Evolutionary conservation across 1,140 invertebrate species (phyloP).

Genomic region (Drosophila triauraria): DNA sequence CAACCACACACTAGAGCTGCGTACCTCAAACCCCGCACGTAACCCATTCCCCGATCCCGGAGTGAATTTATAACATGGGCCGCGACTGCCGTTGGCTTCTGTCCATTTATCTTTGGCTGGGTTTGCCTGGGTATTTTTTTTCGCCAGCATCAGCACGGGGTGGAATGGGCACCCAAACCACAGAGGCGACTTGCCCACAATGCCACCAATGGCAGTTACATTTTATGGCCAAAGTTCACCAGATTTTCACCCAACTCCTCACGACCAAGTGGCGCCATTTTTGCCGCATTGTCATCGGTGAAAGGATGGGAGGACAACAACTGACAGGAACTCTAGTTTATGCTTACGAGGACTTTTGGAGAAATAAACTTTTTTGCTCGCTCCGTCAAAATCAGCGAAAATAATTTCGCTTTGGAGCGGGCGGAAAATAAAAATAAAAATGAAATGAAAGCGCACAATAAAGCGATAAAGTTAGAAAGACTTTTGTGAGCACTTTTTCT

Average conservation of each 20-base stretch:
- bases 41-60: slow-evolving; percentile 11
- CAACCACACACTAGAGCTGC: slow-evolving; percentile 52
- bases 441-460: slow-evolving; percentile 22
- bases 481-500: slow-evolving; percentile 32
- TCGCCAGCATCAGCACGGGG: neutral
- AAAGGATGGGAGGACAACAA: slow-evolving; percentile 12
- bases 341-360: slow-evolving; percentile 41
- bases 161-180: slow-evolving; percentile 36
- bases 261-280: slow-evolving; percentile 74
- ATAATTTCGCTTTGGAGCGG: slow-evolving; percentile 24
- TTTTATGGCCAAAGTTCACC: slow-evolving; percentile 78
- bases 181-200: slow-evolving; percentile 54
- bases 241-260: slow-evolving; percentile 11
- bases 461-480: slow-evolving; percentile 31
- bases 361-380: slow-evolving; percentile 52
- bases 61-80: slow-evolving; percentile 64
- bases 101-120: slow-evolving; percentile 77
- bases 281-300: slow-evolving; percentile 69
- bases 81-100: slow-evolving; percentile 76
- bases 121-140: slow-evolving; percentile 39
- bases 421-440: slow-evolving; percentile 42
- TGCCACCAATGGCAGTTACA: slow-evolving; percentile 79
- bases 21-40: neutral
- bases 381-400: slow-evolving; percentile 29
- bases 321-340: slow-evolving; percentile 47